Evolutionary conservation across 2,888 invertebrate species (phyloP), one percentile per base, ranked within the genome.

Genomic region (Eubasilissa splendida): DNA sequence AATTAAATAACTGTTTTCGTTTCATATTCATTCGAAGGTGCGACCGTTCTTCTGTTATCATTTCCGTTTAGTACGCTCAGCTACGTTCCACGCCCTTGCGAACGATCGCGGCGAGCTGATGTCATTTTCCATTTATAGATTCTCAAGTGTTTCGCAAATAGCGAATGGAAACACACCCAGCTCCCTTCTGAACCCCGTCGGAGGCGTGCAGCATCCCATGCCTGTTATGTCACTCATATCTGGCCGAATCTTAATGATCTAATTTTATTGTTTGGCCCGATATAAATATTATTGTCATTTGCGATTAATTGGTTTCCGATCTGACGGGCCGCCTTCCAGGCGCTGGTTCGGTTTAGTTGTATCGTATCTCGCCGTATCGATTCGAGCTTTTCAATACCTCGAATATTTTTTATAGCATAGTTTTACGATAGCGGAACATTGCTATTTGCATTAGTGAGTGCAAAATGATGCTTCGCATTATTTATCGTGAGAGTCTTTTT

Each of bases 221-320:
- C 7, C 58, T 60, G 8, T 60, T n/a, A n/a, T 14, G 22, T 12
- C n/a, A 3, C 33, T 11, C 42, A 63, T 63, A 79, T 54, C 66
- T 68, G 52, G 22, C 60, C 70, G 65, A 76, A 76, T 76, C 76
- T 66, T 80, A 52, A 70, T 70, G 76, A 71, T 77, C 66, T 77
- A 66, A 77, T 77, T 60, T 54, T 77, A 77, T 75, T 77, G 80
- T 77, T 77, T 60, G 60, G 42, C 63, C 54, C 9, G 33, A 54
- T n/a, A 76, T 22, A 63, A 76, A 42, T 42, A 42, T 42, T 42
- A 42, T 42, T 76, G 53, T 65, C 65, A n/a, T 65, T 76, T 11
- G 31, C 22, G 33, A 76, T 54, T 65, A 76, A 76, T 76, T 65
- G 53, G 76, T 65, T 76, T 76, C 65, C 14, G 33, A 76, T 65